Evolutionary conservation across 2,113 vertebrate genomes (phyloP).

Genomic region (Callopanchax toddi): DNA sequence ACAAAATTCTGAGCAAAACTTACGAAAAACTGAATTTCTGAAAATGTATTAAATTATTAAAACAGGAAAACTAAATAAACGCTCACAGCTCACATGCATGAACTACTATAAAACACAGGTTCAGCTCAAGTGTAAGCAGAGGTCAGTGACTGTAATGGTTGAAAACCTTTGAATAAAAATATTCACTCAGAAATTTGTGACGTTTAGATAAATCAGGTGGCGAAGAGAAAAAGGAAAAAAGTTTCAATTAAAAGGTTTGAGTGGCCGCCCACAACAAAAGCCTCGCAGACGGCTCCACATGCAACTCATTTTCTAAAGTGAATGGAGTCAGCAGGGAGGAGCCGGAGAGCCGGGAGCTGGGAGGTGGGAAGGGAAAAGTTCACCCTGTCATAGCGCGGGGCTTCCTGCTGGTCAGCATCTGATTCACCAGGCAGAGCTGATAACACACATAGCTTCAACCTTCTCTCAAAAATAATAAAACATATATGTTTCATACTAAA

Average conservation of each 20-base stretch:
- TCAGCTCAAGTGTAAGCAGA: too few species aligned
- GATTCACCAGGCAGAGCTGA: constrained; percentile 61
- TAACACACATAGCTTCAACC: constrained; percentile 39
- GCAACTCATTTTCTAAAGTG: constrained; percentile 71
- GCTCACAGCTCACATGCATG: too few species aligned
- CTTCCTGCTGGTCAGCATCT: constrained; percentile 67
- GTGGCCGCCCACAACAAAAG: constrained; percentile 71
- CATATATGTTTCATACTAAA: neutral
- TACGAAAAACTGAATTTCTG: too few species aligned
- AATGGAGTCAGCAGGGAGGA: constrained; percentile 57
- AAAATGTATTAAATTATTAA: too few species aligned
- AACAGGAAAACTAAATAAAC: too few species aligned
- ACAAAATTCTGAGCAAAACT: too few species aligned
- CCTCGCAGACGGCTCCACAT: constrained; percentile 66
- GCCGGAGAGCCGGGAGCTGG: constrained; percentile 40
- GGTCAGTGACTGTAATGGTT: too few species aligned
- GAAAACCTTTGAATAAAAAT: too few species aligned
- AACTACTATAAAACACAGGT: too few species aligned
- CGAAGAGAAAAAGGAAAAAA: constrained; percentile 41
- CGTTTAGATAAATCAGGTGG: constrained; percentile 32
- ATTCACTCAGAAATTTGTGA: neutral
- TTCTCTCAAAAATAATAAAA: neutral
- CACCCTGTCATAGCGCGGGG: constrained; percentile 70
- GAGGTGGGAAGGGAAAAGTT: constrained; percentile 63
- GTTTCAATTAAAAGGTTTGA: constrained; percentile 72